Conservation (phyloP, 2,797 vertebrate genomes). For the Diplodus sargus region DNA sequence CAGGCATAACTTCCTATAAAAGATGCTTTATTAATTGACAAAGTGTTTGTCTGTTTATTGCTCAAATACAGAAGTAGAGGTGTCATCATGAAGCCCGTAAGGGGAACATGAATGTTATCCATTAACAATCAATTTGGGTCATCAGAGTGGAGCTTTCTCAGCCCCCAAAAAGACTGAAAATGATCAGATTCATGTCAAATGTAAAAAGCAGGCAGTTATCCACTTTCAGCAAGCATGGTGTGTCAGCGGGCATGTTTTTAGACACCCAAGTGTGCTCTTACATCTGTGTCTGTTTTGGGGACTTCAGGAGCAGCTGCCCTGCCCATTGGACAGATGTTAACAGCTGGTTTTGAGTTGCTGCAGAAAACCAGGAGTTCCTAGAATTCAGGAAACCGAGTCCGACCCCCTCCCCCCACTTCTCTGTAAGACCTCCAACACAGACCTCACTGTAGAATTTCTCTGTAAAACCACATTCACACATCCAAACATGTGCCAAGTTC, state of each 20-base stretch:
- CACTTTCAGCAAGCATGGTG: not conserved
- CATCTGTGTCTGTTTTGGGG: not conserved
- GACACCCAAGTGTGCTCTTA: not conserved
- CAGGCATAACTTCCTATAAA: not conserved
- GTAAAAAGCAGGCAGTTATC: not conserved
- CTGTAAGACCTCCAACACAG: constrained; percentile 30
- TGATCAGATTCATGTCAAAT: not conserved
- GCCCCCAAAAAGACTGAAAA: not conserved
- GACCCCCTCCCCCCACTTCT: not conserved
- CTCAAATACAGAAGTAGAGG: not conserved
- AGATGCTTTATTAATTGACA: not conserved
- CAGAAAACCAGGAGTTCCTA: constrained; percentile 40
- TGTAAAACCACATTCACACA: constrained; percentile 20
- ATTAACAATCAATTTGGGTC: not conserved
- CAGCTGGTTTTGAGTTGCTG: constrained; percentile 35
- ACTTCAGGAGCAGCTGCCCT: not conserved
- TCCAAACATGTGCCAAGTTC: not conserved
- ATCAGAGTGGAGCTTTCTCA: not conserved
- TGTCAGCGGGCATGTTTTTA: not conserved
- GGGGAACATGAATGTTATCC: not conserved
- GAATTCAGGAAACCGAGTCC: constrained; percentile 50
- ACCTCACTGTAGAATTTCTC: constrained; percentile 28
- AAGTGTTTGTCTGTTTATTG: not conserved
- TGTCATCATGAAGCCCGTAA: not conserved
- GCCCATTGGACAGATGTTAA: constrained; percentile 34